A percentile compares a stretch with the other conserved stretches of the same genome.
Evolutionary conservation across 2,888 invertebrate species (phyloP).

Genomic region (Zhuqinia jingwanae): DNA sequence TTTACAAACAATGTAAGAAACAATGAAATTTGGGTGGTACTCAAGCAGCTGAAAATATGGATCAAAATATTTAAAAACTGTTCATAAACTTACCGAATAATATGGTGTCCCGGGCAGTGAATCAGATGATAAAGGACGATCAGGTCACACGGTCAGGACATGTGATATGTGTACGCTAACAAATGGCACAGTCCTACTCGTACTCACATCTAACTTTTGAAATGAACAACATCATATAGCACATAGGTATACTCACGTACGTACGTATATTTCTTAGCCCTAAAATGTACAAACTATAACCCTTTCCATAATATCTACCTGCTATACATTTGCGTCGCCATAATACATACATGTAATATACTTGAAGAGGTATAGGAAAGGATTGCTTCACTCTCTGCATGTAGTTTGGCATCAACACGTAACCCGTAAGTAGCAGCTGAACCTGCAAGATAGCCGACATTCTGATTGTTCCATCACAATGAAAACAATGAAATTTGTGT

Average conservation of each 20-base stretch:
- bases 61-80: constrained; percentile 32
- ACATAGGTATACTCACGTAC: not conserved
- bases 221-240: not conserved
- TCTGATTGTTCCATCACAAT: no score
- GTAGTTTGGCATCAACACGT: no score
- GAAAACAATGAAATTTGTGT: no score
- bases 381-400: no score
- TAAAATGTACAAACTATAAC: no score
- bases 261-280: not conserved
- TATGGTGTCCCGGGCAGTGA: constrained; percentile 76
- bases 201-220: not conserved
- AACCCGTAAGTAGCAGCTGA: no score
- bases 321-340: no score
- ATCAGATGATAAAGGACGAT: constrained; percentile 76
- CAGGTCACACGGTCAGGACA: constrained; percentile 78
- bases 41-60: not conserved
- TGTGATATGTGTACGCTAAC: constrained; percentile 47
- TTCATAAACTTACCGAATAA: constrained; percentile 62
- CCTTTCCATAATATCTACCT: no score
- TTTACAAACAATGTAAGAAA: not conserved
- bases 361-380: no score
- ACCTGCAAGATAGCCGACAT: no score
- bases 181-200: not conserved
- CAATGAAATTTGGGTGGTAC: constrained; percentile 13
- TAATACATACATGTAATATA: no score